Evolutionary conservation across 2,888 invertebrate species (phyloP).

Genomic region (Anoplius nigerrimus): DNA sequence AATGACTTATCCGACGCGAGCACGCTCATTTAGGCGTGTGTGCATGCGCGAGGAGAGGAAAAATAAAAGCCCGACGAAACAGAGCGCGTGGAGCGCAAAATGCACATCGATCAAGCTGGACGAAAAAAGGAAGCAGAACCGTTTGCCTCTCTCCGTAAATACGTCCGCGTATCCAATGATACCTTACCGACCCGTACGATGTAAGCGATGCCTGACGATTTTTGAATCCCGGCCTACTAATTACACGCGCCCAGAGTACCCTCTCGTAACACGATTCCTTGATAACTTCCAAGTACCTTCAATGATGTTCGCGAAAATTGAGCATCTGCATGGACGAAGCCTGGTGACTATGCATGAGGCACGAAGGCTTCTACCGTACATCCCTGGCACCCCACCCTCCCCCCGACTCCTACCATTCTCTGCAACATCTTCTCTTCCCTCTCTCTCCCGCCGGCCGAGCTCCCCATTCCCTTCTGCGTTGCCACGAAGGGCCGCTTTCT

Average conservation of each 20-base stretch:
- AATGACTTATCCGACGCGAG: too few species aligned
- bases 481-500: neutral
- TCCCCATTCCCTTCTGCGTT: conserved; percentile 7
- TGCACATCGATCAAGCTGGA: too few species aligned
- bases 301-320: conserved; percentile 15
- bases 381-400: conserved; percentile 52
- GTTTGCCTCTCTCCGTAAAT: too few species aligned
- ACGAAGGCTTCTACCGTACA: conserved; percentile 52
- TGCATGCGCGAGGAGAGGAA: too few species aligned
- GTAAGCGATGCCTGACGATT: neutral
- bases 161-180: too few species aligned
- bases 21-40: too few species aligned
- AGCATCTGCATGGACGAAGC: neutral
- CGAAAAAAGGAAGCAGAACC: too few species aligned
- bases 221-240: neutral
- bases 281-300: conserved; percentile 26
- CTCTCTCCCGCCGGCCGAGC: conserved; percentile 22
- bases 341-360: conserved; percentile 32
- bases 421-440: conserved; percentile 23
- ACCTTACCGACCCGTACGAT: too few species aligned
- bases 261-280: conserved; percentile 2
- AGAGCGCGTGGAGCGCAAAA: too few species aligned
- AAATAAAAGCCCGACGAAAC: too few species aligned
- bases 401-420: conserved; percentile 38
- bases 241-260: neutral